A percentile compares a stretch with the other conserved stretches of the same genome.
These are phyloP conservation scores for Drosophila putrida DNA, from an alignment of 2,888 invertebrate genomes.

Conservation along the genomic window DNA sequence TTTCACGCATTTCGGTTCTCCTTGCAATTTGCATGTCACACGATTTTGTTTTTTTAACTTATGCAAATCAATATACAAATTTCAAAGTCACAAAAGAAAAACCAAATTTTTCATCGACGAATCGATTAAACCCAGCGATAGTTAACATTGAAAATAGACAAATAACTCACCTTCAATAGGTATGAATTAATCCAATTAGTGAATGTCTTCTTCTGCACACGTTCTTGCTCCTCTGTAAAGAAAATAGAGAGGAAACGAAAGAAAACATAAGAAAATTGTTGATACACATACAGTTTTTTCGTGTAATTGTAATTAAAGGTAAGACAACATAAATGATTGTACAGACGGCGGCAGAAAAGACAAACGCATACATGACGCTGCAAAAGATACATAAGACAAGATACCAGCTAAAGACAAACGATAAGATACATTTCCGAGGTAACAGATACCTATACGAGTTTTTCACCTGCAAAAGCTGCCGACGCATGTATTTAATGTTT, in stretches of 20 bases:
- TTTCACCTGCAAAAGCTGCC: constrained; percentile 26
- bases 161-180: constrained; percentile 93
- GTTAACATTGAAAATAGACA: constrained; percentile 40
- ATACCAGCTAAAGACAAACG: constrained; percentile 54
- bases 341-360: constrained; percentile 33
- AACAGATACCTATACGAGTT: constrained; percentile 25
- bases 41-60: constrained; percentile 30
- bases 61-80: constrained; percentile 71
- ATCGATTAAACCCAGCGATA: constrained; percentile 55
- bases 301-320: constrained; percentile 58
- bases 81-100: constrained; percentile 58
- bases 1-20: constrained; percentile 4
- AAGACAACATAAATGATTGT: constrained; percentile 41
- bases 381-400: constrained; percentile 39
- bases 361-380: constrained; percentile 29
- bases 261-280: constrained; percentile 52
- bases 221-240: constrained; percentile 98
- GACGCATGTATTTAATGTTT: constrained; percentile 56
- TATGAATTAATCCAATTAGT: constrained; percentile 99
- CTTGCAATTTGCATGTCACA: constrained; percentile 37
- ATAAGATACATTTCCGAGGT: constrained; percentile 66
- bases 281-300: constrained; percentile 23
- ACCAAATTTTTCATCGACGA: constrained; percentile 49
- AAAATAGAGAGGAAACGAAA: constrained; percentile 35
- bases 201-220: constrained; percentile 99